A percentile compares a stretch with the other conserved stretches of the same genome.
phyloP scores from a whole-genome alignment of 2,797 vertebrate genomes.

The Chromobotia macracanthus region DNA sequence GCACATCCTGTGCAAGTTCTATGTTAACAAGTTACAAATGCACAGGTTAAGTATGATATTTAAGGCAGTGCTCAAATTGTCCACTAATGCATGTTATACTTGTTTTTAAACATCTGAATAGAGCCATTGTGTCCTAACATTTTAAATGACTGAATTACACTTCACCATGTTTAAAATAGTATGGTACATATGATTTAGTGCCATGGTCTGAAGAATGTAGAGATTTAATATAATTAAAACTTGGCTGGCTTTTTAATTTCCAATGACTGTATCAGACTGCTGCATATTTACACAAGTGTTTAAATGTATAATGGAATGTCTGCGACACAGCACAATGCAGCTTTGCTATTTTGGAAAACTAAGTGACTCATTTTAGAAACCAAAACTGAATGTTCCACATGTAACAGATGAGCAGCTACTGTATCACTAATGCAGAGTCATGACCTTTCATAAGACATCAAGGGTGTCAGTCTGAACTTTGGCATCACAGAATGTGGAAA shows the following conservation, averaged over 20 bases:
- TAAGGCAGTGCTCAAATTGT: neutral
- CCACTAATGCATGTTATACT: neutral
- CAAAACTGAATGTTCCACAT: neutral
- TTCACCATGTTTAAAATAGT: neutral
- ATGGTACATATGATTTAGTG: neutral
- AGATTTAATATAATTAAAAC: neutral
- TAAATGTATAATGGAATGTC: neutral
- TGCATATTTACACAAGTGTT: neutral
- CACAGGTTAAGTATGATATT: neutral
- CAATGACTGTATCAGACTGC: too few relatives aligned
- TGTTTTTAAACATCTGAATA: neutral
- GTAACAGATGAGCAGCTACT: neutral
- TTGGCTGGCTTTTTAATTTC: neutral
- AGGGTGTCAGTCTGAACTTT: neutral
- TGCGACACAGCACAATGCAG: neutral
- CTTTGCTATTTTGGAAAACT: constrained; percentile 14
- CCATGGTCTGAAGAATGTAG: neutral
- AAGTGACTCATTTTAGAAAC: neutral
- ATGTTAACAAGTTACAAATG: neutral
- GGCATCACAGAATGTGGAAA: neutral
- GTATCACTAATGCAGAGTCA: neutral
- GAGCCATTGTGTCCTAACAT: neutral
- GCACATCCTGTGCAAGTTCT: neutral
- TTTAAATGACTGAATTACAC: neutral
- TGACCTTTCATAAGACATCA: neutral